Percentiles rank a stretch among this genome's conserved stretches.
phyloP scores from a whole-genome alignment of 2,888 invertebrate genomes.

The Tetramorium bicarinatum region DNA sequence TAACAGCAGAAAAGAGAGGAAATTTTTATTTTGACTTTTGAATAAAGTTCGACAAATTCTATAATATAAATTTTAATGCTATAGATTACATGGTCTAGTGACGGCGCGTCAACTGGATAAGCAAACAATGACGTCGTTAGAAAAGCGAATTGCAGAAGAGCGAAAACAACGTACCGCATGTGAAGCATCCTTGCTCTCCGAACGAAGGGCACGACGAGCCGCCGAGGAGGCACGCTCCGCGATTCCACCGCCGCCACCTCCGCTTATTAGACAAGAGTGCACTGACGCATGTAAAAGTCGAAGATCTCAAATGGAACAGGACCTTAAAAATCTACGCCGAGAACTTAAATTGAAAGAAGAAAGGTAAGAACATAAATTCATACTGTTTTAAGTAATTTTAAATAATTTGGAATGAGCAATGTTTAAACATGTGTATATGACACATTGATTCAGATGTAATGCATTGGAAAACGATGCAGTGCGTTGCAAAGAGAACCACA shows the following conservation, averaged over 20 bases:
- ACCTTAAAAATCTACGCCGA: slow-evolving; percentile 89
- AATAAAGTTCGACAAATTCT: neutral
- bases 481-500: slow-evolving; percentile 89
- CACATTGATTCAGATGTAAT: slow-evolving; percentile 73
- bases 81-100: slow-evolving; percentile 91
- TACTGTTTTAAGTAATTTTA: neutral
- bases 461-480: slow-evolving; percentile 81
- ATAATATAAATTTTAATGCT: slow-evolving; percentile 63
- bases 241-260: slow-evolving; percentile 84
- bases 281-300: slow-evolving; percentile 90
- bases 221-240: slow-evolving; percentile 87
- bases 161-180: slow-evolving; percentile 91
- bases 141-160: slow-evolving; percentile 95
- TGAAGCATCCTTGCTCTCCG: slow-evolving; percentile 91
- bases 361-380: slow-evolving; percentile 84
- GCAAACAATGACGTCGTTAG: slow-evolving; percentile 91
- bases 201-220: slow-evolving; percentile 91
- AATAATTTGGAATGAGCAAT: slow-evolving; percentile 9
- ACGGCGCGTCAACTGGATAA: slow-evolving; percentile 93
- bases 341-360: slow-evolving; percentile 91
- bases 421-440: neutral
- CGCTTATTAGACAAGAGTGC: slow-evolving; percentile 88
- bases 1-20: neutral
- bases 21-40: neutral
- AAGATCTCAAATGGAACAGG: slow-evolving; percentile 90